Evolutionary conservation across 2,888 invertebrate species (phyloP), one percentile per base, ranked within the genome.

Genomic region (Zaprionus lineosus): DNA sequence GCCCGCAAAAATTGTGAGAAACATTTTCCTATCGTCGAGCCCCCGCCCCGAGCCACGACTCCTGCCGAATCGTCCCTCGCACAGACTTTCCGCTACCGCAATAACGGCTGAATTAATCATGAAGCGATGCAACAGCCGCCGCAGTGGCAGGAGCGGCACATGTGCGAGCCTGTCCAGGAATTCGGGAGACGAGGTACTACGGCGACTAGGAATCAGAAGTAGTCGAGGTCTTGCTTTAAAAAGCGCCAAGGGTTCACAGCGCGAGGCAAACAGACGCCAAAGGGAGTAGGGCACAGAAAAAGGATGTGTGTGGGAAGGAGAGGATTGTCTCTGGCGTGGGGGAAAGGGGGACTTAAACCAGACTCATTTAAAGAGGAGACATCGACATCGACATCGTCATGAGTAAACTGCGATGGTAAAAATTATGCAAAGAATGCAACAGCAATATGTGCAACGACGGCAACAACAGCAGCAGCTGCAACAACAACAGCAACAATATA

Each of bases 381-480:
- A 53, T 50, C 75, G 74, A 79, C 74, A 77, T 72, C 29, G 57
- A 56, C 53, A 53, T 50, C 75, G 74, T 78, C 74, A 77, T 72
- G 85, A 82, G 77, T 75, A 79, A 82, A 86, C 79, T 77, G 83
- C 83, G 74, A 64, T 75, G 72, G 71, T 39, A 62, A 86, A 86
- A 86, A 86, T 76, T 86, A 86, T 86, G 85, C 85, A 77, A 74
- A 73, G 77, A 84, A 84, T 86, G 87, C 82, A 70, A 57, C 62
- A 48, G 74, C 81, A 85, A 84, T 82, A 79, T 79, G 83, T 70
- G 69, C 67, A 73, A 63, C 79, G 68, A 59, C 70, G 59, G 46
- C 46, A 36, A 33, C 51, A 47, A 50, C 64, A 52, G 16, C 60
- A 51, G 28, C 57, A 60, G 3, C 52, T 41, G 16, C 53, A 44